Conservation (phyloP, 2,797 vertebrate genomes). For the Rousettus madagascariensis region DNA sequence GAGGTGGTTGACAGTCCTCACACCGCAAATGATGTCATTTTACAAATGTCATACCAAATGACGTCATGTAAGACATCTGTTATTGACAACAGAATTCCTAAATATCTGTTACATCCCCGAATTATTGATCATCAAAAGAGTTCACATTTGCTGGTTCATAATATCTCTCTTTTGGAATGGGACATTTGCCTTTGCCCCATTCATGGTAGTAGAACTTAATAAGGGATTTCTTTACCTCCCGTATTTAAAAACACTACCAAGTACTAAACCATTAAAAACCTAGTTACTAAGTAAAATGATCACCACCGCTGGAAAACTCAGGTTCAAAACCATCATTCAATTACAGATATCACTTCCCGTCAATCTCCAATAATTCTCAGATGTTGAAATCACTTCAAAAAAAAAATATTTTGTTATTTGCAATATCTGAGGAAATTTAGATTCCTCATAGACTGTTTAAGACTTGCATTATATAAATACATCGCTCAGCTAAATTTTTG, state of each 20-base stretch:
- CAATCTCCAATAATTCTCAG: neutral
- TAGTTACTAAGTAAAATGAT: neutral
- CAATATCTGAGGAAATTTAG: neutral
- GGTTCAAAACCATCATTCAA: neutral
- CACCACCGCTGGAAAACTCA: neutral
- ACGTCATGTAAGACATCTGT: conserved; percentile 9
- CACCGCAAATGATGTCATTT: conserved; percentile 54
- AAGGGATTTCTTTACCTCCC: neutral
- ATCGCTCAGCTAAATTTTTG: neutral
- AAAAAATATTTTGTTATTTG: neutral
- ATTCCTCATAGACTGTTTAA: conserved; percentile 6
- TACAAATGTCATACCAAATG: conserved; percentile 40
- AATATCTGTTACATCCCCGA: neutral
- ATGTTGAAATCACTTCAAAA: neutral
- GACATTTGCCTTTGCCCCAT: neutral
- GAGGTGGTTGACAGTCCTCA: conserved; percentile 41
- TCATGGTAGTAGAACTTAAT: neutral
- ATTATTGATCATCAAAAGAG: neutral
- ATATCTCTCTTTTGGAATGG: neutral
- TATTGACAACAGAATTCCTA: conserved; percentile 4
- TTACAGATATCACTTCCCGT: neutral
- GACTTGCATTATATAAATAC: neutral
- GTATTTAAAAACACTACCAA: neutral
- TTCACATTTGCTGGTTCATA: neutral
- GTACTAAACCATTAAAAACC: neutral